Conservation (phyloP, 1,140 invertebrate genomes). For the Papilio polyxenes region DNA sequence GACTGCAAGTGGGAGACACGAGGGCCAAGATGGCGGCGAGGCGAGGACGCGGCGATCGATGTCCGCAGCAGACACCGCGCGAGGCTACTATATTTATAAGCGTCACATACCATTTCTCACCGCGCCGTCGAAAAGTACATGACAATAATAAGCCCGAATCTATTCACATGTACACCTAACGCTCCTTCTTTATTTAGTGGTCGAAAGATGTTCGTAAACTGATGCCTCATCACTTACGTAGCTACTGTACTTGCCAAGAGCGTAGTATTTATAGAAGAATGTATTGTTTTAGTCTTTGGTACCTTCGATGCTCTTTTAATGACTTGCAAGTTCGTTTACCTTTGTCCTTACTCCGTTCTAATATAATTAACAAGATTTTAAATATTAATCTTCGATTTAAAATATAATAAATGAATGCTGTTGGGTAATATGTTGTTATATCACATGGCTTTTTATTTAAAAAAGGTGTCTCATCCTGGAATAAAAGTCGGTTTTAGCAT, state of each 20-base stretch:
- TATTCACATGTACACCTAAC: constrained; percentile 25
- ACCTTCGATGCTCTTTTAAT: background rate
- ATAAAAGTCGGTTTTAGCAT: background rate
- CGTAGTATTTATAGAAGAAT: constrained; percentile 30
- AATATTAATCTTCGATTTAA: background rate
- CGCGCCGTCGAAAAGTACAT: constrained; percentile 53
- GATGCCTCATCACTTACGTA: constrained; percentile 31
- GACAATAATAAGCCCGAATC: constrained; percentile 39
- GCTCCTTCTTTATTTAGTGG: constrained; percentile 33
- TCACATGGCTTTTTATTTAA: too few relatives aligned
- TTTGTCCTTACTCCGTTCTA: constrained; percentile 1
- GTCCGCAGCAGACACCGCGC: constrained; percentile 74
- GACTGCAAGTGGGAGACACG: constrained; percentile 70
- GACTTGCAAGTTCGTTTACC: constrained; percentile 29
- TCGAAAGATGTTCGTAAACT: constrained; percentile 35
- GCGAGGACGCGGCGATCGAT: constrained; percentile 78
- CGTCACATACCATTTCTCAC: constrained; percentile 69
- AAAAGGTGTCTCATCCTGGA: too few relatives aligned
- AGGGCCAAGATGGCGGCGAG: constrained; percentile 75
- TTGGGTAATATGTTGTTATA: too few relatives aligned
- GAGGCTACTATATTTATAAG: constrained; percentile 77
- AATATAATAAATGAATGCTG: background rate
- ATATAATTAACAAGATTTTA: constrained; percentile 3
- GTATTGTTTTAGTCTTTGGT: constrained; percentile 22
- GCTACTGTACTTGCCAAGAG: constrained; percentile 10